Evolutionary conservation across 1,140 invertebrate genomes (phyloP).

Genomic region (Dreissena rostriformis): DNA sequence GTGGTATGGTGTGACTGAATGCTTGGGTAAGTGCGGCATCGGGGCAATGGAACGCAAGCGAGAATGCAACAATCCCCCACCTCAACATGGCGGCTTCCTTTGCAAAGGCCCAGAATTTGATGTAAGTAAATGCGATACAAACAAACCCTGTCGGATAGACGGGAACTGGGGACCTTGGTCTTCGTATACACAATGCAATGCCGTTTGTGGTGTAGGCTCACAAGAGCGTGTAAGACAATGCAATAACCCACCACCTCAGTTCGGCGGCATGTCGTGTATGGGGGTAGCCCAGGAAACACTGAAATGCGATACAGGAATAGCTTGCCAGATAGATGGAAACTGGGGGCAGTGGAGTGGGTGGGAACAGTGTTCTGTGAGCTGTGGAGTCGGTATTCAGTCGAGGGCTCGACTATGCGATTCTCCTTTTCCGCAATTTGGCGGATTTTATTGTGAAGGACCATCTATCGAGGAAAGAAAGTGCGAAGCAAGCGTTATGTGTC

Average conservation of each 20-base stretch:
- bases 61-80: conserved; percentile 77
- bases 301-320: conserved; percentile 31
- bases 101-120: conserved; percentile 84
- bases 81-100: conserved; percentile 84
- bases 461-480: conserved; percentile 44
- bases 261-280: conserved; percentile 17
- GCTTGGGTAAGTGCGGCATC: conserved; percentile 79
- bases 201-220: conserved; percentile 83
- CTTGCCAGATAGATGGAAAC: conserved; percentile 81
- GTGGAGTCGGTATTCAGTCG: conserved; percentile 82
- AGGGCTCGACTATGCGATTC: conserved; percentile 58
- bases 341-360: conserved; percentile 86
- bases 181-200: conserved; percentile 85
- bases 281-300: neutral
- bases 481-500: conserved; percentile 42
- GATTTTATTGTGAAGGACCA: conserved; percentile 52
- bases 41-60: conserved; percentile 60
- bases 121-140: conserved; percentile 37
- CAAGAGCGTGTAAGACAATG: conserved; percentile 15
- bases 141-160: conserved; percentile 72
- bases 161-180: conserved; percentile 86
- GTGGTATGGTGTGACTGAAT: conserved; percentile 74
- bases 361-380: conserved; percentile 85
- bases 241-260: conserved; percentile 35
- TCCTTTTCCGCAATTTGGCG: conserved; percentile 59